phyloP scores from a whole-genome alignment of 92 coral and sea anemone species.

The Micromussa lordhowensis region DNA sequence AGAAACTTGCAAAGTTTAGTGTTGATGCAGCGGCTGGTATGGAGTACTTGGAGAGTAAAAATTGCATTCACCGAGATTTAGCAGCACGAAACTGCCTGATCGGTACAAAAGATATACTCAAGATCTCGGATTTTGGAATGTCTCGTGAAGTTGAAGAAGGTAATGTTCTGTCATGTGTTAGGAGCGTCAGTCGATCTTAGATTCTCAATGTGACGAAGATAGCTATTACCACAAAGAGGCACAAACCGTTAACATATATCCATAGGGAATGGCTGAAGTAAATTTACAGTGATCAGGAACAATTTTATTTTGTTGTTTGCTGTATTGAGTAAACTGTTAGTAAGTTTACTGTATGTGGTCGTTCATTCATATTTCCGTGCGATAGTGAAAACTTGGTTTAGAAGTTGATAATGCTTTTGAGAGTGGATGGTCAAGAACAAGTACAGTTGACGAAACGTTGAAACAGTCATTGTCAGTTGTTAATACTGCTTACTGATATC shows the following conservation, averaged over 20 bases:
- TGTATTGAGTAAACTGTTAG: no score
- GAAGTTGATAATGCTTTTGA: no score
- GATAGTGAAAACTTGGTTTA: no score
- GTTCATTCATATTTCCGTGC: no score
- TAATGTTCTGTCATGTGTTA: background rate
- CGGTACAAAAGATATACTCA: constrained; percentile 77
- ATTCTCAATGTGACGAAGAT: background rate
- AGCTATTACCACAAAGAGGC: background rate
- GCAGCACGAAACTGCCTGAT: constrained; percentile 96
- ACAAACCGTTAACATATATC: no score
- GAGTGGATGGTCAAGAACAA: background rate
- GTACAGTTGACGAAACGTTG: background rate
- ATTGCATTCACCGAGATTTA: constrained; percentile 90
- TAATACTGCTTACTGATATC: background rate
- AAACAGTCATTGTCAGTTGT: background rate
- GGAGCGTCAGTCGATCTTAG: background rate
- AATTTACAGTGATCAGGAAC: no score
- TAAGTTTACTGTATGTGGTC: no score
- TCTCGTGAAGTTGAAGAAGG: constrained; percentile 97
- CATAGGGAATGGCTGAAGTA: no score
- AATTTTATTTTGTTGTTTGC: no score
- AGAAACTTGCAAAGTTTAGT: constrained; percentile 71
- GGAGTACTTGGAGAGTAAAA: constrained; percentile 87
- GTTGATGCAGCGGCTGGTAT: constrained; percentile 90
- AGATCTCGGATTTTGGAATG: constrained; percentile 99